Base-by-base conservation (phyloP, 2,113 vertebrate genomes). In the Tinamus guttatus region DNA sequence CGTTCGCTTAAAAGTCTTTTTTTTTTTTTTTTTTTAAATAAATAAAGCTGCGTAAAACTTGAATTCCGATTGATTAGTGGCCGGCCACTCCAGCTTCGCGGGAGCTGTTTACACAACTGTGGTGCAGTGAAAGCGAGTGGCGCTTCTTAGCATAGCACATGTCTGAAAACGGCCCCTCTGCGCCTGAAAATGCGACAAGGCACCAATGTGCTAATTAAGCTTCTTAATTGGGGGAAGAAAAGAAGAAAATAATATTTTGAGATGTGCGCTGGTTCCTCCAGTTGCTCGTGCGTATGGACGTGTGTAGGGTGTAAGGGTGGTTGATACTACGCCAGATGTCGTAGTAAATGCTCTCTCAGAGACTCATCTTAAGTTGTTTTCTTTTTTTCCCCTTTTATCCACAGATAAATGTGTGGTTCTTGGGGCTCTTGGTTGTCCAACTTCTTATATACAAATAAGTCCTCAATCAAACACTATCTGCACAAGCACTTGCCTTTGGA, bases 111-210 rank as follows among this genome's bases (percentile, higher is more conserved):
- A 92, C 88, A 81, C 93, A 69, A 27, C 62, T 2, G 18, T 9
- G 5, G 60, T 54, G 70, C 70, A 79, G 88, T 88, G 93, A 92
- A 64, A 81, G 89, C 47, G 47, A 81, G 82, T 60, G 63, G 38
- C 87, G 32, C 92, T 96, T 97, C 94, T 94, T 90, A 81, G 85
- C 83, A 75, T 84, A 83, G 85, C 88, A 64, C 22, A 64, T 68
- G 65, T 41, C 52, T 71, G 69, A 84, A 95, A 96, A 95, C 78
- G 40, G 92, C 65, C 71, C 52, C 64, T 51, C 65, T 81, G 56
- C 68, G 80, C 58, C 92, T 81, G 76, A 75, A 93, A 97, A 91
- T 81, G 86, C 16, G 82, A 69, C 76, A 64, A 38, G 45, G 17
- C 76, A 13, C 73, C 43, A 28, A 79, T 84, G 88, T 93, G 49